These are phyloP conservation scores for Climacteris rufus DNA, from an alignment of 2,113 vertebrate genomes.

Conservation along the genomic window DNA sequence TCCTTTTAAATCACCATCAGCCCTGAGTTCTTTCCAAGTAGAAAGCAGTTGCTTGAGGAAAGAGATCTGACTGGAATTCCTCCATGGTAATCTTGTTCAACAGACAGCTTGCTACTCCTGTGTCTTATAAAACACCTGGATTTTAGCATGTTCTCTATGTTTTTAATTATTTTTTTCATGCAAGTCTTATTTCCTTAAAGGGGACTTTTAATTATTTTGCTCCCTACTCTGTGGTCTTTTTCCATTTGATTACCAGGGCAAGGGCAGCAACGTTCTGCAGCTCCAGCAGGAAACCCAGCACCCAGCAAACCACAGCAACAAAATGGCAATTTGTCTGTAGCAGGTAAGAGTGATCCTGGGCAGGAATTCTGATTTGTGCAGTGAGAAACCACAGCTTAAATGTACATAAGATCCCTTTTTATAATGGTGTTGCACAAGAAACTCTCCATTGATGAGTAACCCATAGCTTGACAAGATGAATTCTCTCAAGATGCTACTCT, in stretches of 20 bases:
- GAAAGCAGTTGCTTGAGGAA: constrained; percentile 33
- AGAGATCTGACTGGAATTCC: constrained; percentile 20
- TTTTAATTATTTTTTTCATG: not conserved
- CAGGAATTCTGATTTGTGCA: not conserved
- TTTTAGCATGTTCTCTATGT: not conserved
- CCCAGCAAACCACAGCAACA: constrained; percentile 61
- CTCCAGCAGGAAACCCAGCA: constrained; percentile 29
- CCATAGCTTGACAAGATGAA: not conserved
- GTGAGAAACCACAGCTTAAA: not conserved
- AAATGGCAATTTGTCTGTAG: constrained; percentile 47
- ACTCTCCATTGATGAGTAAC: not conserved
- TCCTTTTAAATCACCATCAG: constrained; percentile 52
- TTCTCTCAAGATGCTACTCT: not conserved
- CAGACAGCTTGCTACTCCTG: not conserved
- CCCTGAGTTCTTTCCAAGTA: not conserved
- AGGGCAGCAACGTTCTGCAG: constrained; percentile 42
- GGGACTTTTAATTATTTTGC: not conserved
- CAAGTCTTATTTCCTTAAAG: not conserved
- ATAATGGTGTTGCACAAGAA: not conserved
- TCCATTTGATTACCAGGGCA: constrained; percentile 59
- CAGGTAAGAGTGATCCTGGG: constrained; percentile 51
- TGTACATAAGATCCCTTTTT: not conserved
- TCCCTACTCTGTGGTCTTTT: not conserved
- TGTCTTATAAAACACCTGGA: not conserved
- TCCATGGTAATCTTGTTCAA: not conserved